These are phyloP conservation scores for Congeria kusceri DNA, from an alignment of 2,888 invertebrate species.

Conservation along the genomic window DNA sequence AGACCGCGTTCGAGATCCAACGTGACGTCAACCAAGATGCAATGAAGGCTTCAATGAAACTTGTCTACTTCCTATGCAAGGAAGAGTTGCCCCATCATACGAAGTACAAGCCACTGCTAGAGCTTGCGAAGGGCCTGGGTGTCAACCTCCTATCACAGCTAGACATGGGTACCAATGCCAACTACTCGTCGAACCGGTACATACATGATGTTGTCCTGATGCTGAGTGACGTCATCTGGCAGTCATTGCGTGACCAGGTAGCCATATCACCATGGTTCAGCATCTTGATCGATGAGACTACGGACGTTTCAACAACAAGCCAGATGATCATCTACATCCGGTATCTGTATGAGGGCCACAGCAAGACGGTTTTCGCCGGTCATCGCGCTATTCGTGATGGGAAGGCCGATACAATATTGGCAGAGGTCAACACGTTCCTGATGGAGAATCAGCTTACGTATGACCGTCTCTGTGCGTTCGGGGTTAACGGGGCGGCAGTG, in stretches of 20 bases:
- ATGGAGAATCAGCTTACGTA: neutral
- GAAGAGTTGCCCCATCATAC: no score
- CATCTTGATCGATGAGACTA: constrained; percentile 54
- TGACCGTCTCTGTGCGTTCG: no score
- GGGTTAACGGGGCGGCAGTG: no score
- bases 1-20: no score
- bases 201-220: constrained; percentile 29
- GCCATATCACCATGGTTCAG: constrained; percentile 19
- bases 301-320: constrained; percentile 37
- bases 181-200: constrained; percentile 38
- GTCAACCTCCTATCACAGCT: neutral
- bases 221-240: constrained; percentile 14
- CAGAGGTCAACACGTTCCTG: neutral
- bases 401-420: neutral
- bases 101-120: no score
- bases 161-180: no score
- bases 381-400: neutral
- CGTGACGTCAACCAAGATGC: no score
- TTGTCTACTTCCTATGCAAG: no score
- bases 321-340: constrained; percentile 41
- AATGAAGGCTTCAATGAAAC: no score
- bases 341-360: constrained; percentile 25
- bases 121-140: no score
- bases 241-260: constrained; percentile 1
- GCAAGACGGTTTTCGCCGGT: constrained; percentile 24